Base-by-base conservation (phyloP, 2,797 vertebrate genomes). In the Serranus cabrilla region DNA sequence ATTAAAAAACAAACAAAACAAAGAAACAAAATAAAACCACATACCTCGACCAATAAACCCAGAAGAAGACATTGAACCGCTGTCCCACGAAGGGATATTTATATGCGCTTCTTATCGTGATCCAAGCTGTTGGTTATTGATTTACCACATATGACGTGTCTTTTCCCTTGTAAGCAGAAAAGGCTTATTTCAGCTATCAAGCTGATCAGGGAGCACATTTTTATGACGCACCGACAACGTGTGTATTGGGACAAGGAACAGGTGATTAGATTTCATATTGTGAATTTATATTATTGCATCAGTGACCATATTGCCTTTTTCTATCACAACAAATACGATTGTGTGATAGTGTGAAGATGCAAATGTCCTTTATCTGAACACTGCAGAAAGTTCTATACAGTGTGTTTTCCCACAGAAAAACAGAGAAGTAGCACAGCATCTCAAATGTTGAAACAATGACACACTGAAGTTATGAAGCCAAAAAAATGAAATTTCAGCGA, bases 21-120 rank as follows among this genome's bases (percentile, higher is more conserved):
- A n/a, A n/a, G n/a, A n/a, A n/a, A n/a, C n/a, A n/a, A n/a, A n/a
- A 1, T 18, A 45, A 13, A 40, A 21, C 7, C 16, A 45, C 52
- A 2, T 40, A 77, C 69, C 74, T 69, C 23, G 20, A 27, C 47
- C 47, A 52, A 20, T 23, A 1, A 55, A 13, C 7, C 37, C 54
- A 45, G 62, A 34, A 8, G 52, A 54, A 18, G 54, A 50, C 1
- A 11, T 56, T 27, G 10, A 50, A 23, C 54, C 0, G 13, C n/a
- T 46, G 25, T 34, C n/a, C n/a, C n/a, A 12, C 58, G 45, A 50
- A 37, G 18, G 5, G 25, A 60, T 71, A 67, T 78, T 82, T 82
- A 74, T 77, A 4, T 47, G 40, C 39, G n/a, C 13, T 2, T 71
- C 21, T 62, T 74, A 71, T 74, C 52, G 27, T 1, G 13, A 2